phyloP scores from a whole-genome alignment of 2,113 vertebrate genomes.

The Cynocephalus volans region DNA sequence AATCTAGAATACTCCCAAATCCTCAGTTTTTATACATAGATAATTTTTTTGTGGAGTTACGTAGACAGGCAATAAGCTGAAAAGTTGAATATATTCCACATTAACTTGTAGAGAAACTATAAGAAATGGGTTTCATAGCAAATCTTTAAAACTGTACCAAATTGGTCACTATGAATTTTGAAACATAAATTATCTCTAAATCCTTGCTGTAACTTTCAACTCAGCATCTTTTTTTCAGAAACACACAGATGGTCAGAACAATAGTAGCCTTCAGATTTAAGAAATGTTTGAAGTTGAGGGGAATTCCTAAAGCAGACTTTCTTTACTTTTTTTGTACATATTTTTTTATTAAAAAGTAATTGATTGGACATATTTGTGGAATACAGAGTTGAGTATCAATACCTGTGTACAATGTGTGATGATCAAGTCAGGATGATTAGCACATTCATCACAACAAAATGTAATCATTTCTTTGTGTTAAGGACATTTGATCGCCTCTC shows the following conservation, averaged over 20 bases:
- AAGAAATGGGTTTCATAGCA: not conserved
- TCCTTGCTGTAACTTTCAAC: slow-evolving; percentile 50
- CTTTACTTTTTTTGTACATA: too few species aligned
- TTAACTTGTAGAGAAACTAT: not conserved
- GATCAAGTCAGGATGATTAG: too few species aligned
- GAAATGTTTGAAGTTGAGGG: slow-evolving; percentile 23
- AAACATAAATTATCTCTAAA: slow-evolving; percentile 58
- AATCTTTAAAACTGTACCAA: slow-evolving; percentile 47
- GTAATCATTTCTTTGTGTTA: too few species aligned
- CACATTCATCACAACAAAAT: too few species aligned
- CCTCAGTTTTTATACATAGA: not conserved
- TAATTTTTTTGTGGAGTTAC: not conserved
- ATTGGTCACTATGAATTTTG: slow-evolving; percentile 69
- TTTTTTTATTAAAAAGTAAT: too few species aligned
- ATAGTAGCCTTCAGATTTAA: slow-evolving; percentile 55
- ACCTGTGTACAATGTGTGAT: too few species aligned
- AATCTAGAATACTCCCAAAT: not conserved
- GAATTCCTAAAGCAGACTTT: slow-evolving; percentile 25
- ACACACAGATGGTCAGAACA: slow-evolving; percentile 70
- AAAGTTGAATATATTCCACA: not conserved
- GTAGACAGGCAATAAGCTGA: not conserved
- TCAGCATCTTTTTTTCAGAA: slow-evolving; percentile 75
- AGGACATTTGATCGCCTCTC: too few species aligned
- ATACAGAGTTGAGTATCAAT: too few species aligned
- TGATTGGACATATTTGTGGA: too few species aligned